A percentile compares a stretch with the other conserved stretches of the same genome.
phyloP scores from a whole-genome alignment of 2,797 vertebrate genomes.

The Crenuchus spilurus region DNA sequence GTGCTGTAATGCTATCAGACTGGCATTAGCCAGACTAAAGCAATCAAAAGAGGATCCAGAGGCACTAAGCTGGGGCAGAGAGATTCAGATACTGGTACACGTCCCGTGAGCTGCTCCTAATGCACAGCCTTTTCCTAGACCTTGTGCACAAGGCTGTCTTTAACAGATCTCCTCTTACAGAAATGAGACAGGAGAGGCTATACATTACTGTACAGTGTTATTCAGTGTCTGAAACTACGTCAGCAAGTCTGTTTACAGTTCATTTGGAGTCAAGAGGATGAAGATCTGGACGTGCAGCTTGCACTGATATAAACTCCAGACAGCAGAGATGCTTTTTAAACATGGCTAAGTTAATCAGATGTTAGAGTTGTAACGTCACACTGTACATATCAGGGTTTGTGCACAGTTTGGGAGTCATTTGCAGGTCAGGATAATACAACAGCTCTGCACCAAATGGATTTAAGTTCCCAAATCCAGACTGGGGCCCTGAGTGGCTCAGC shows the following conservation, averaged over 20 bases:
- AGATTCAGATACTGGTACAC: no score
- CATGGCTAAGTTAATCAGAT: no score
- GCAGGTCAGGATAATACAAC: no score
- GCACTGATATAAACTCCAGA: no score
- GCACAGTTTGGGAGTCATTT: no score
- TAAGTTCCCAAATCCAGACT: no score
- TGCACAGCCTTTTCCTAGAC: background rate
- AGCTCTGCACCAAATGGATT: no score
- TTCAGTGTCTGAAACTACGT: background rate
- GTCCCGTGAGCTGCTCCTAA: constrained; percentile 4
- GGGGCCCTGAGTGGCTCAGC: no score
- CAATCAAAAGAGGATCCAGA: constrained; percentile 42
- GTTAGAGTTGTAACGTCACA: no score
- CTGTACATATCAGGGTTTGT: no score
- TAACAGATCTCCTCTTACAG: background rate
- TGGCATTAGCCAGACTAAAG: constrained; percentile 39
- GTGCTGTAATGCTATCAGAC: constrained; percentile 34
- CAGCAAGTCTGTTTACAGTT: background rate
- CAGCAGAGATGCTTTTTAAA: no score
- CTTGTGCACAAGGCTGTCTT: background rate
- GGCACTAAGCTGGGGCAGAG: constrained; percentile 18
- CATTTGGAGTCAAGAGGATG: background rate
- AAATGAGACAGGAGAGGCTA: background rate
- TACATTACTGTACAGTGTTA: background rate
- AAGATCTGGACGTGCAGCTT: background rate